These are phyloP conservation scores for Anthophora plumipes DNA, from an alignment of 2,888 invertebrate species.

Conservation along the genomic window DNA sequence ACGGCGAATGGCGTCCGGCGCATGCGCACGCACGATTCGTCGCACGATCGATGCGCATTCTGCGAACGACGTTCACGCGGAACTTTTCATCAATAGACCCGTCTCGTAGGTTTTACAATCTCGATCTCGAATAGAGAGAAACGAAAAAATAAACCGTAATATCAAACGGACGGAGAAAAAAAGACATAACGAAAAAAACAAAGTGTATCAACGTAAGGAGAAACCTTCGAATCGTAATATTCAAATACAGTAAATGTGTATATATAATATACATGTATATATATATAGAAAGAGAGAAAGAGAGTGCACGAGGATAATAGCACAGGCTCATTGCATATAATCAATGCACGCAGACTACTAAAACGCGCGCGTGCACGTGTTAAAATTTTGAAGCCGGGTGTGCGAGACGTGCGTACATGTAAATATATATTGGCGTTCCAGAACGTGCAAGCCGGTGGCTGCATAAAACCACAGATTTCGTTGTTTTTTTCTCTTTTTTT, in stretches of 20 bases:
- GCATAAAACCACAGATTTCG: slow-evolving; percentile 19
- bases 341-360: slow-evolving; percentile 38
- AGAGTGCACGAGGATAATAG: slow-evolving; percentile 57
- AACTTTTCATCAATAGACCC: not conserved
- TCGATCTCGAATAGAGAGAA: no score
- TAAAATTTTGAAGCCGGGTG: slow-evolving; percentile 13
- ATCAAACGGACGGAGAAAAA: not conserved
- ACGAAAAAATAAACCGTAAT: not conserved
- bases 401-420: slow-evolving; percentile 32
- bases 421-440: slow-evolving; percentile 10
- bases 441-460: slow-evolving; percentile 20
- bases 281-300: slow-evolving; percentile 12
- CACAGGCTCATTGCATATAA: slow-evolving; percentile 64
- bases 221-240: slow-evolving; percentile 5
- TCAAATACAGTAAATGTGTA: not conserved
- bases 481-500: no score
- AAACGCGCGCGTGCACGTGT: slow-evolving; percentile 56
- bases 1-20: not conserved
- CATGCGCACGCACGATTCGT: not conserved
- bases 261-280: slow-evolving; percentile 1
- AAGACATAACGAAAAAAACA: not conserved
- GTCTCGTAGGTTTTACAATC: not conserved
- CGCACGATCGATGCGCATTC: not conserved
- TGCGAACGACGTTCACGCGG: not conserved
- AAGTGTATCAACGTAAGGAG: not conserved